phyloP scores from a whole-genome alignment of 2,113 vertebrate genomes.

The Rhinoderma darwinii region DNA sequence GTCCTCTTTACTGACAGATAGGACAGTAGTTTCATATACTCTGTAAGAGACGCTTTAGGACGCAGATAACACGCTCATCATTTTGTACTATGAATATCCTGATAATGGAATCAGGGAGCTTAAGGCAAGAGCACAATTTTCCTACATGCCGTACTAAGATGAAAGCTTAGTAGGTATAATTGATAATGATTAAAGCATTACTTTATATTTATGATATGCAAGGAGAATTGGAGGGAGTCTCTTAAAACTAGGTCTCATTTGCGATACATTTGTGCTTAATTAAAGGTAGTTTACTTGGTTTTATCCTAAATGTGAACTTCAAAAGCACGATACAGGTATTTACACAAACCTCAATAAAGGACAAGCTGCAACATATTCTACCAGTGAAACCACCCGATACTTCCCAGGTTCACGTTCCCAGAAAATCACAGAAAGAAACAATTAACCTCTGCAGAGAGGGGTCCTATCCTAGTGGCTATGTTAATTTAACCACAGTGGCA shows the following conservation, averaged over 20 bases:
- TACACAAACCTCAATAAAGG: not conserved
- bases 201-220: slow-evolving; percentile 51
- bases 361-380: slow-evolving; percentile 1
- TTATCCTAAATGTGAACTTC: not conserved
- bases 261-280: slow-evolving; percentile 47
- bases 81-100: slow-evolving; percentile 37
- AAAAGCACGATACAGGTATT: not conserved
- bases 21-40: not conserved
- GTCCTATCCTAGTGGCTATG: slow-evolving; percentile 12
- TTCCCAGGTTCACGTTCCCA: not conserved
- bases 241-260: slow-evolving; percentile 46
- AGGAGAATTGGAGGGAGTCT: slow-evolving; percentile 28
- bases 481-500: slow-evolving; percentile 46
- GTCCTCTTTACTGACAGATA: not conserved
- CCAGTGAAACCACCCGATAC: slow-evolving; percentile 1
- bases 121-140: slow-evolving; percentile 32
- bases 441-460: slow-evolving; percentile 18
- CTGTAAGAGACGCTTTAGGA: not conserved
- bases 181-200: slow-evolving; percentile 55
- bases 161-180: slow-evolving; percentile 41
- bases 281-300: slow-evolving; percentile 32
- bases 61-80: slow-evolving; percentile 15
- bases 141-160: slow-evolving; percentile 25
- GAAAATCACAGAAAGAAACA: slow-evolving; percentile 33
- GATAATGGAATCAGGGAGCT: slow-evolving; percentile 19